A percentile compares a stretch with the other conserved stretches of the same genome.
These are phyloP conservation scores for Crioceris asparagi DNA, from an alignment of 2,888 invertebrate genomes.

Conservation along the genomic window DNA sequence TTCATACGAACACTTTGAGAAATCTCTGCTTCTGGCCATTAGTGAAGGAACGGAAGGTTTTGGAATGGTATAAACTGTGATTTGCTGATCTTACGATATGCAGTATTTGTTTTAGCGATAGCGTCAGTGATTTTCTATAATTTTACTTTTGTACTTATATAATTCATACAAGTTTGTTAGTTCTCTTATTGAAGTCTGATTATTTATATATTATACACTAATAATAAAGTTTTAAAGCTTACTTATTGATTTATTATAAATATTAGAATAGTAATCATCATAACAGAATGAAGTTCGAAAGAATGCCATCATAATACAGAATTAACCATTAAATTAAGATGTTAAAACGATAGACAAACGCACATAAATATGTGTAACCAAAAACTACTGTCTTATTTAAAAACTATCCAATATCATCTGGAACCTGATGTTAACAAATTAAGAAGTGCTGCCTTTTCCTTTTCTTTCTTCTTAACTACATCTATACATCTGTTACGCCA, in stretches of 20 bases:
- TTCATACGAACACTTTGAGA: slow-evolving; percentile 86
- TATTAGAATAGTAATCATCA: too few species aligned
- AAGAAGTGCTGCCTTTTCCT: slow-evolving; percentile 81
- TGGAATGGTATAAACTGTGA: slow-evolving; percentile 50
- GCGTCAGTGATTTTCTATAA: not conserved
- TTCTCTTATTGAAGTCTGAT: not conserved
- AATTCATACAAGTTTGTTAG: not conserved
- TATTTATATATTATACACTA: slow-evolving; percentile 1
- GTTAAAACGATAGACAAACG: too few species aligned
- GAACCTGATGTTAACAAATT: slow-evolving; percentile 53
- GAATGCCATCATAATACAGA: too few species aligned
- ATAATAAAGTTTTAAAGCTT: slow-evolving; percentile 1
- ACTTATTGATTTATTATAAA: not conserved
- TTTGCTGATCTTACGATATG: slow-evolving; percentile 4
- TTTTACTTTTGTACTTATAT: not conserved
- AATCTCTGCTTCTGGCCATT: slow-evolving; percentile 79
- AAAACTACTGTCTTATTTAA: too few species aligned
- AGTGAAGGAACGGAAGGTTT: slow-evolving; percentile 95
- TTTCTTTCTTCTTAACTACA: slow-evolving; percentile 89
- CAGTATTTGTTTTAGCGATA: too few species aligned
- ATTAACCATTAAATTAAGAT: too few species aligned
- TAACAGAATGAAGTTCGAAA: too few species aligned
- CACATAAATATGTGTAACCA: too few species aligned
- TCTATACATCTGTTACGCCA: slow-evolving; percentile 94
- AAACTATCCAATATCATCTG: slow-evolving; percentile 23